These are phyloP conservation scores for Himalopsyche anomala DNA, from an alignment of 2,888 invertebrate genomes.

Conservation along the genomic window DNA sequence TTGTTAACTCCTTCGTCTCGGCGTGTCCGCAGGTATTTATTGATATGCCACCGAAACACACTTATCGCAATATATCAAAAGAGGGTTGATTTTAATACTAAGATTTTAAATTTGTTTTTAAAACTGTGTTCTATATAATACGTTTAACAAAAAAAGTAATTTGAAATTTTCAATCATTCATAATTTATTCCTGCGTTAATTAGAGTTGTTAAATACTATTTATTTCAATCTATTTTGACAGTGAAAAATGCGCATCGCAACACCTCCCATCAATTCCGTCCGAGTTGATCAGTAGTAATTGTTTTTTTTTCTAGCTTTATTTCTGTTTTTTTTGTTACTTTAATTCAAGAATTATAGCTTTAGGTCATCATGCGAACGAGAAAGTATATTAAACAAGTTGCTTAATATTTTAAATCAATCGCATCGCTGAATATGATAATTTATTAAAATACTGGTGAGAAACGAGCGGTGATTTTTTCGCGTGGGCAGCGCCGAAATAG, in stretches of 20 bases:
- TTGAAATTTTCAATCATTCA: too few species aligned
- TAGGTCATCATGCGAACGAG: background rate
- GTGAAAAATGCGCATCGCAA: slow-evolving; percentile 7
- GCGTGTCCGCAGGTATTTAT: too few species aligned
- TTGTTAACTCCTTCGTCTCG: too few species aligned
- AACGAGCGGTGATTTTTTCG: background rate
- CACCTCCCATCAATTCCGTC: background rate
- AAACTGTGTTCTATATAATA: too few species aligned
- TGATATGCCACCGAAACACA: too few species aligned
- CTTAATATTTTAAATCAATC: background rate
- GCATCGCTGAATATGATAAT: background rate
- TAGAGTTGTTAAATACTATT: background rate
- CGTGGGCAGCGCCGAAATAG: background rate
- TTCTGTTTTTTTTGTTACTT: background rate
- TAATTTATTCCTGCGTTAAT: too few species aligned
- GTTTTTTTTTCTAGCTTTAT: slow-evolving; percentile 5
- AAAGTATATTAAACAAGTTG: background rate
- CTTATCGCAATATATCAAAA: too few species aligned
- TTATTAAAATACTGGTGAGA: background rate
- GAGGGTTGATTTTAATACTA: too few species aligned
- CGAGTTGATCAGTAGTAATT: background rate
- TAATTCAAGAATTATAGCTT: background rate
- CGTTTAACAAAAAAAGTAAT: too few species aligned
- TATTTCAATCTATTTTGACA: slow-evolving; percentile 30
- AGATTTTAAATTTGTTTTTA: too few species aligned